Base-by-base conservation (phyloP, 30 jellyfish, hydroid and myxozoan species). In the Aurelia aurita complex sp. Pacific region DNA sequence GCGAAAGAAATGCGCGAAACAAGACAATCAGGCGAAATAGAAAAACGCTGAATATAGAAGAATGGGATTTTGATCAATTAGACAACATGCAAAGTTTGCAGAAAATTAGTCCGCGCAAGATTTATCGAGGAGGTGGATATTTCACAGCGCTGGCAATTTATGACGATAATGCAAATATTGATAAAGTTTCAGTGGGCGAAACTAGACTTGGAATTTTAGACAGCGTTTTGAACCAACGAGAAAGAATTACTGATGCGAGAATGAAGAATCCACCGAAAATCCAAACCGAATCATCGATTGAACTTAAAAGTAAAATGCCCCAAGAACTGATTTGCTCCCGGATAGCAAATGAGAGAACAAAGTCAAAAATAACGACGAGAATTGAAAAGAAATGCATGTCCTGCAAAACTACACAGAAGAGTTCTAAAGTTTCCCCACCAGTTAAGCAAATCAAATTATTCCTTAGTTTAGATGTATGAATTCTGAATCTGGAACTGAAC, bases 111-210 rank as follows among this genome's bases (percentile, higher is more conserved):
- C 92, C 92, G 9, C 71, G 86, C 19, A 83, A 83, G 46, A 83
- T 83, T 64, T 83, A 55, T 55, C 74, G 65, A 17, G 92, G 92
- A 0, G 92, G 92, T 10, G 92, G 92, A 10, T 83, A 69, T 72
- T 83, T 59, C 50, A 34, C 83, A 1, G 92, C 92, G 3, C 16
- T 83, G 40, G 92, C 92, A 4, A 83, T 83, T 40, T 83, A 83
- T 60, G 92, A 83, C 80, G 55, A 65, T 8, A 34, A 59, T 73
- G 86, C 86, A 12, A 83, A 83, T 11, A 13, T 83, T 1, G 64
- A 83, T 17, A 66, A 61, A 42, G 86, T 83, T 19, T 63, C 59
- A 43, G 67, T 83, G 14, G 92, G 92, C 18, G 92, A 74, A 64
- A 70, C 86, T 62, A 59, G 85, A 43, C 70, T 70, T 8, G 92